Evolutionary conservation across 2,113 vertebrate genomes (phyloP).

Genomic region (Odontesthes bonariensis): DNA sequence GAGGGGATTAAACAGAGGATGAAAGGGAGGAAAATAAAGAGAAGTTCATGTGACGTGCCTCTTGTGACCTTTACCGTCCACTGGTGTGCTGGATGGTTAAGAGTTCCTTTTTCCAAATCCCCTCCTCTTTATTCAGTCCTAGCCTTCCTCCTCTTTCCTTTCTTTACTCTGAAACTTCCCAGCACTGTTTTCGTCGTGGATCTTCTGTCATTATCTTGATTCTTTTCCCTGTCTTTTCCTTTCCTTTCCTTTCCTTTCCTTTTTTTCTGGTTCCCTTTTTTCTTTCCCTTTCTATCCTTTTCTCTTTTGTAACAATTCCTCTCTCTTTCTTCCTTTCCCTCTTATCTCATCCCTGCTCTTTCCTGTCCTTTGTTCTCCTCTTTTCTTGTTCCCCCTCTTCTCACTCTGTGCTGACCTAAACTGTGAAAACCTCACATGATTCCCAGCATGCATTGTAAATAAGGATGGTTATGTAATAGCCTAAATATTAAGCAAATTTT

Average conservation of each 20-base stretch:
- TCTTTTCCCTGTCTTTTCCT: background rate
- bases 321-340: background rate
- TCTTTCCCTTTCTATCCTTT: background rate
- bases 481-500: constrained; percentile 66
- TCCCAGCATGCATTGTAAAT: constrained; percentile 57
- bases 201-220: background rate
- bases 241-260: background rate
- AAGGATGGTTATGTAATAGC: constrained; percentile 66
- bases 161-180: background rate
- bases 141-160: constrained; percentile 6
- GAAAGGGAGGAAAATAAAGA: constrained; percentile 29
- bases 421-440: constrained; percentile 34
- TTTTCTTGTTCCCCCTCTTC: background rate
- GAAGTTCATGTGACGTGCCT: constrained; percentile 20
- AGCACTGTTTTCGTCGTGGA: background rate
- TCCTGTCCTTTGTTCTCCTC: background rate
- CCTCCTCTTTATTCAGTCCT: constrained; percentile 12
- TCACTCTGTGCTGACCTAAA: constrained; percentile 22
- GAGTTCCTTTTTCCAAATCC: constrained; percentile 3
- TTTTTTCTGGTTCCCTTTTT: background rate
- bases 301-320: background rate
- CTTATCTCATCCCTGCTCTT: background rate
- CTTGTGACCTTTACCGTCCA: constrained; percentile 57
- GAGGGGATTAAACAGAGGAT: constrained; percentile 50
- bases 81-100: background rate